phyloP scores from a whole-genome alignment of 2,113 vertebrate species.

The Pachycephala philippinensis region DNA sequence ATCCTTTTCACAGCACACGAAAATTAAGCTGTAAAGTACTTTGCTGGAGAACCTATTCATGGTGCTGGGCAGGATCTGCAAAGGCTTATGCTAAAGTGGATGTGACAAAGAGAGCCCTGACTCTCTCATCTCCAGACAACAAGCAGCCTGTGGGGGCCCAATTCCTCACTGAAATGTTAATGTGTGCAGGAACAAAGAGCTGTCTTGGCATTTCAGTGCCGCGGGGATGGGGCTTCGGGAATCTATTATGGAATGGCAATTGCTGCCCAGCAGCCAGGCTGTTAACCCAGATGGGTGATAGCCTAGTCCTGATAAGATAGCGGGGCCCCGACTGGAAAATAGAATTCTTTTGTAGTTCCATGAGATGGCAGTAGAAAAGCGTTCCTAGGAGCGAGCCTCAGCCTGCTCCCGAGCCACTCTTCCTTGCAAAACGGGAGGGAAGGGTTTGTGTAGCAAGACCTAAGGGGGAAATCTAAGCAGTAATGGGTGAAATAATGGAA shows the following conservation, averaged over 20 bases:
- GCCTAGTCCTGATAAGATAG: background rate
- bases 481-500: background rate
- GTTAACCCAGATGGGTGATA: background rate
- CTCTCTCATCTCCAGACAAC: background rate
- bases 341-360: background rate
- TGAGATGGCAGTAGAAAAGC: constrained; percentile 67
- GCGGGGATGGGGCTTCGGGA: background rate
- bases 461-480: background rate
- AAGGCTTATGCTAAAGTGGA: background rate
- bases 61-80: background rate
- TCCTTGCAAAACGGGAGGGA: background rate
- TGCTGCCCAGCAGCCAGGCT: background rate
- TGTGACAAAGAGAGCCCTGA: background rate
- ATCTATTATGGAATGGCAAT: background rate
- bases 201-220: background rate
- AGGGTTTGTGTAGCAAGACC: background rate
- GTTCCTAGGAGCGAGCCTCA: background rate
- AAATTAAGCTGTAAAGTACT: constrained; percentile 32
- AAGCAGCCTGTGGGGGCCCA: background rate
- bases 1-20: background rate
- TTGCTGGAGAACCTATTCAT: background rate
- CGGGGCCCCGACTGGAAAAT: background rate
- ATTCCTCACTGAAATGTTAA: background rate
- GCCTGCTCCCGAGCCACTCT: background rate
- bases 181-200: background rate